Base-by-base conservation (phyloP, 2,888 invertebrate species). In the Limnephilus auricula region DNA sequence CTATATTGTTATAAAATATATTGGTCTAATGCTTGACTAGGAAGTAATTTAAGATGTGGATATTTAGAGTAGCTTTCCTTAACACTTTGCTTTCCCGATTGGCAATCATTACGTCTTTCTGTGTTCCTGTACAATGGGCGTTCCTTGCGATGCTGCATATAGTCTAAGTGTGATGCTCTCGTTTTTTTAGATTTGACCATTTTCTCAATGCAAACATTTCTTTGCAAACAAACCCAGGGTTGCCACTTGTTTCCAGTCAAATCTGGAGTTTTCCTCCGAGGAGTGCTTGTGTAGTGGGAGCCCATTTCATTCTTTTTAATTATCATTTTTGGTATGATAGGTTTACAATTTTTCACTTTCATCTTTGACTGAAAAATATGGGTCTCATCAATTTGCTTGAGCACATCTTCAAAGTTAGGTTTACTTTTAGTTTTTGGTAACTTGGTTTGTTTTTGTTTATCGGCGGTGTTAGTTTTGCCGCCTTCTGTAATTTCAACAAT, bases 401-500 rank as follows among this genome's bases (percentile, higher is more conserved):
- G 94, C 90, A 96, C 96, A 94, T 96, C 96, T 94, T 96, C 96
- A 94, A 96, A 96, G 94, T 95, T 96, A 87, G 95, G 96, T 94
- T 96, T 96, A 91, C 94, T 93, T 94, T 95, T 95, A 93, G 95
- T 95, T 94, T 92, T 92, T 18, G 90, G 92, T 88, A 89, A 83
- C 32, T 80, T 91, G 90, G 92, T 79, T 91, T 37, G n/a, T 90
- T 92, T 87, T 13, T 79, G 31, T 37, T 89, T 18, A 31, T 40
- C 40, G 40, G 15, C 25, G 25, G 65, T 79, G 25, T 9, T 30
- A 32, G 89, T 94, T 94, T 93, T 94, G 90, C 89, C 91, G 40
- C 32, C 79, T 83, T 83, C 83, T 1, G 93, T 30, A 31, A 9
- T 50, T 84, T 30, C 79, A 50, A 50, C 78, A 31, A 83, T 32